Evolutionary conservation across 2,888 invertebrate species (phyloP).

Genomic region (Oxystoma pomonae): DNA sequence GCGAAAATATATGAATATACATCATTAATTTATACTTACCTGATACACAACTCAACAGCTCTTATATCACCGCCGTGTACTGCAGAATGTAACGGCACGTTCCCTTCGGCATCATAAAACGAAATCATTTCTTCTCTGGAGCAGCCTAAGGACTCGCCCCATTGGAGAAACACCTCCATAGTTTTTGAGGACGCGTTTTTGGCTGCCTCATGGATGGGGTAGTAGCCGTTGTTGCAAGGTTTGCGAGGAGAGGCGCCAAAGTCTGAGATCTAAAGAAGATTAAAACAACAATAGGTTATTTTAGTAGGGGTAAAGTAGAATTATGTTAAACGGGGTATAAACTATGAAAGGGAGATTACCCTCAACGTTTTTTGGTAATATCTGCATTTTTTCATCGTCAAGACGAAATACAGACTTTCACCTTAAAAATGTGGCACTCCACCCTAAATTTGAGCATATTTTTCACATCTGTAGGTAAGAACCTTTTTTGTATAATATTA

Average conservation of each 20-base stretch:
- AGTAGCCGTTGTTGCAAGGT: constrained; percentile 84
- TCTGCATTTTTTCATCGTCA: too few species aligned
- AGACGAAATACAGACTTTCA: too few species aligned
- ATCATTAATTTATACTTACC: constrained; percentile 36
- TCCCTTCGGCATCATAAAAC: constrained; percentile 81
- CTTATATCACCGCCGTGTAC: constrained; percentile 72
- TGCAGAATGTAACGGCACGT: constrained; percentile 71
- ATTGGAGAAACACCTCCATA: constrained; percentile 76
- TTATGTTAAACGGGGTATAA: too few species aligned
- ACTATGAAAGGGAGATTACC: too few species aligned
- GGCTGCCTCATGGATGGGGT: constrained; percentile 87
- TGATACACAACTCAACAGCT: constrained; percentile 80
- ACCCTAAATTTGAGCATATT: too few species aligned
- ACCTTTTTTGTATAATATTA: too few species aligned
- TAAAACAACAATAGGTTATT: not conserved
- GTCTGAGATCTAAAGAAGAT: constrained; percentile 70
- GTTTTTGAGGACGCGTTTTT: constrained; percentile 84
- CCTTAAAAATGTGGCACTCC: too few species aligned
- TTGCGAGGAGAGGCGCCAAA: constrained; percentile 72
- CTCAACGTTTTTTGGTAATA: too few species aligned
- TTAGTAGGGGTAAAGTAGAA: not conserved
- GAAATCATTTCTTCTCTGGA: constrained; percentile 78
- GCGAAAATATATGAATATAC: too few species aligned
- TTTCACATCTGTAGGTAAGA: too few species aligned
- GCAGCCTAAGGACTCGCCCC: constrained; percentile 78